Evolutionary conservation across 2,113 vertebrate genomes (phyloP), one percentile per base, ranked within the genome.

Genomic region (Gallinago media): DNA sequence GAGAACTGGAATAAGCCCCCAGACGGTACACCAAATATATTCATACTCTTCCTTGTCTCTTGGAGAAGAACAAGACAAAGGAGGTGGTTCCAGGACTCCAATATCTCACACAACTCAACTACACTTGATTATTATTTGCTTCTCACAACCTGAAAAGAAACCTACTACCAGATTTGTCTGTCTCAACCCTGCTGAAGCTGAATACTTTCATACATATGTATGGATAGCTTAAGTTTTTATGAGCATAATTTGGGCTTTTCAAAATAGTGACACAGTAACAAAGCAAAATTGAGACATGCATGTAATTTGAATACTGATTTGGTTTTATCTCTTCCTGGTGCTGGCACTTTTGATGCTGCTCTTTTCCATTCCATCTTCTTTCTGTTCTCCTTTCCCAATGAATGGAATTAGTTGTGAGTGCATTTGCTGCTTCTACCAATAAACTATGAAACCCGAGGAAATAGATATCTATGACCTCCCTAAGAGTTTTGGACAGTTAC

Each of bases 221-320:
- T 98, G 97, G 91, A 96, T 97, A 98, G 72, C 42, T 97, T 97
- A 98, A 96, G 96, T 97, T 98, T 98, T 97, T 97, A 97, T 97
- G 96, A 97, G 97, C 96, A 96, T 98, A 98, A 98, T 98, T 98
- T 97, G 97, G 97, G 97, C 98, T 98, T 98, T 98, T 98, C 98
- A 98, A 98, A 98, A 98, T 95, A 98, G 97, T 97, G 98, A 98
- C 98, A 98, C 49, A 55, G 96, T 97, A 97, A 98, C 98, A 98
- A 98, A 98, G 97, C 97, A 98, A 98, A 98, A 98, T 96, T 94
- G 97, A 98, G 98, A 96, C 94, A 67, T 61, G 94, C 94, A 85
- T 96, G 95, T 97, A 92, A 97, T 98, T 96, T 97, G 96, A 98
- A 98, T 97, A 97, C 95, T 95, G 97, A 98, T 97, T 97, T 93